Evolutionary conservation across 2,113 vertebrate species (phyloP), one percentile per base, ranked within the genome.

Genomic region (Otis tarda): DNA sequence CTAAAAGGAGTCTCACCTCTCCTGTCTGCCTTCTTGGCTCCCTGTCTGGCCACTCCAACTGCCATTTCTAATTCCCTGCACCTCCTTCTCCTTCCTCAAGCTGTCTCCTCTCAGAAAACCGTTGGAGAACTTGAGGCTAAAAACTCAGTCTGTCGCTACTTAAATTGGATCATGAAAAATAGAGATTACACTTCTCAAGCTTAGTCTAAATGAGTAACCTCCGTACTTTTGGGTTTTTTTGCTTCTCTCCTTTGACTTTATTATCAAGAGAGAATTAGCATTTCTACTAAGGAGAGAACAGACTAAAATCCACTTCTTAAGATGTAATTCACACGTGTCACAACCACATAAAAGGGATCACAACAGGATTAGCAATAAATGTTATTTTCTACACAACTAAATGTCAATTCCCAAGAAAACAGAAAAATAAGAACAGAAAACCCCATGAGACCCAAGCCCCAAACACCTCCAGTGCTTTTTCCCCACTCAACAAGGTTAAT

Each of bases 401-500:
- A 79, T 61, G 47, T 68, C 43, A 84, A 75, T 57, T 91, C 79
- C 70, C 77, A 83, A 75, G 50, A 94, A 94, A 86, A 57, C 0
- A 65, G n/a, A 87, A 90, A 68, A 90, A 35, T 25, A 85, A 41
- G n/a, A 78, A 59, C 7, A 52, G 14, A 69, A 82, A 81, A 22
- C 35, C 33, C 41, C 11, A 14, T 0, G 2, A 80, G 83, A 85
- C 20, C 12, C 30, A 69, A 65, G 55, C 9, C 30, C 19, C 55
- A 64, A 85, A 47, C 6, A 39, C 20, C 14, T 57, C 14, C 61
- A 90, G 31, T 0, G 1, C 52, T 94, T n/a, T 3, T 3, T 65
- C 61, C 69, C 52, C 84, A 37, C 77, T 92, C 64, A 91, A n/a
- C 10, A 77, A 95, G 63, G 37, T 94, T 94, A 94, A 94, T 65